Evolutionary conservation across 1,140 invertebrate species (phyloP), one percentile per base, ranked within the genome.

Genomic region (Cherax destructor): DNA sequence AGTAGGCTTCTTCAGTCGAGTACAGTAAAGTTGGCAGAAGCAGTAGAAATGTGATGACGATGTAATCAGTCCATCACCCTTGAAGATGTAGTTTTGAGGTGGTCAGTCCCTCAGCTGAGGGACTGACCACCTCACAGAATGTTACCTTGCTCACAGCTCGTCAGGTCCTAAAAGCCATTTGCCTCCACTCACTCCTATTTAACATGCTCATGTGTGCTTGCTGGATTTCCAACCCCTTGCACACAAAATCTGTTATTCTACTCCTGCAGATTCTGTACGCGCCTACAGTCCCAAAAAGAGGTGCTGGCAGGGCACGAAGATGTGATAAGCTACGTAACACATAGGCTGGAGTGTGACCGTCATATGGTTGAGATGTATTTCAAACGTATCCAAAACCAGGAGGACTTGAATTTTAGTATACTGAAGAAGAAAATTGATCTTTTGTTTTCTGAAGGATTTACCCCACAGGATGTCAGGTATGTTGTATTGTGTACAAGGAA

Each of bases 401-500:
- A 77, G 69, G 7, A 41, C 11, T 18, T 86, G 9, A 72, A 86
- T 69, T 56, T 86, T 24, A 59, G 41, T 24, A 86, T 77, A 49
- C 78, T 86, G 30, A 59, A 69, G n/a, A 24, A 24, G 21, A 78
- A 74, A 9, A 41, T 86, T 77, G 84, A 86, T 41, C 74, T 86
- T 72, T 50, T 86, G 4, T 77, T 77, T 16, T 21, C 41, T 16
- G 84, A 77, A 18, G 84, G 84, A 16, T 56, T 86, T 11, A 77
- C 69, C 47, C 41, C 65, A 3, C 4, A 56, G 47, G 74, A 86
- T 9, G 72, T 86, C 72, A 86, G 72, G 84, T 77, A 69, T 69
- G 65, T 69, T 69, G 56, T 3, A 16, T 59, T 9, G 9, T 9
- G 0, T 10, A 9, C 56, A 59, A 59, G 56, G 56, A 41, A 41